Conservation (phyloP, 2,113 vertebrate species). For the Ptyas mucosa region DNA sequence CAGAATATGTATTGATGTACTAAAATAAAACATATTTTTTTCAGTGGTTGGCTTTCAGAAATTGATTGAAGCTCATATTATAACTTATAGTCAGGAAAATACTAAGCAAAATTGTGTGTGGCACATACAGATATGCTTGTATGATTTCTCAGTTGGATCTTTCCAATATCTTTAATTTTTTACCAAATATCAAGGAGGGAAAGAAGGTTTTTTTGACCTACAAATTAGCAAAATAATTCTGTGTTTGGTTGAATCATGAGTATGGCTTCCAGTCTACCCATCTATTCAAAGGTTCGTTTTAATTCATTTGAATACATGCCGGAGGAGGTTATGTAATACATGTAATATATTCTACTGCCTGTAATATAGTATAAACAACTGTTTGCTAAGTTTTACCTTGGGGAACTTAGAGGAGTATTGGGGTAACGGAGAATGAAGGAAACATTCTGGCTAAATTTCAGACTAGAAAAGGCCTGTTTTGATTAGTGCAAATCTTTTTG, state of each 20-base stretch:
- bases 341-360: neutral
- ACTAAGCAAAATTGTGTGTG: neutral
- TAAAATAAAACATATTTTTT: neutral
- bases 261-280: neutral
- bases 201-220: neutral
- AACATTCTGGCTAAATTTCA: neutral
- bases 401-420: neutral
- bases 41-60: neutral
- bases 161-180: neutral
- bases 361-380: neutral
- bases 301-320: neutral
- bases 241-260: neutral
- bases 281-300: neutral
- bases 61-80: neutral
- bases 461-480: neutral
- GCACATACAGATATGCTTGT: neutral
- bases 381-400: neutral
- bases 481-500: neutral
- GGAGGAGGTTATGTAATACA: neutral
- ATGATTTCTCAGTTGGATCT: neutral
- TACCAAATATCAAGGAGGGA: neutral
- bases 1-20: neutral
- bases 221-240: neutral
- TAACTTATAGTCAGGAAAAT: neutral
- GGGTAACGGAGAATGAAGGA: neutral